These are phyloP conservation scores for Xiphophorus hellerii DNA, from an alignment of 2,113 vertebrate genomes.

Conservation along the genomic window DNA sequence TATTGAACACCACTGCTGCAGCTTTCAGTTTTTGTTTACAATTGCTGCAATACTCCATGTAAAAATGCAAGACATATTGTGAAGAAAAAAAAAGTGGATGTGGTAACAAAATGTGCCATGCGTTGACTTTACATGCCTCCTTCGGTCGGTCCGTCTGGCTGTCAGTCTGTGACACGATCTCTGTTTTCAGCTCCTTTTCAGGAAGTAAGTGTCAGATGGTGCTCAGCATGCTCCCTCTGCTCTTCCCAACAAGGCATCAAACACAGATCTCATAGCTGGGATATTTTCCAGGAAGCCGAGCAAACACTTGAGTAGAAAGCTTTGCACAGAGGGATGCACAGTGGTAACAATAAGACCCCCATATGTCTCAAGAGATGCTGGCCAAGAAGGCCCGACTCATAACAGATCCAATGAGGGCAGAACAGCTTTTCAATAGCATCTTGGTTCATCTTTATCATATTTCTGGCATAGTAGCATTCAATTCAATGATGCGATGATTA, in stretches of 20 bases:
- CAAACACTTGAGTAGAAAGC: conserved; percentile 21
- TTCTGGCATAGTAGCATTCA: background rate
- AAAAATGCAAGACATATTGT: background rate
- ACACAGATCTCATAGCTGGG: conserved; percentile 62
- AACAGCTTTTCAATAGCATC: background rate
- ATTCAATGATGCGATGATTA: background rate
- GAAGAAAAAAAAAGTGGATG: background rate
- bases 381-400: conserved; percentile 20
- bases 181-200: conserved; percentile 20
- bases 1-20: background rate
- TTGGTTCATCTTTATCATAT: background rate
- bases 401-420: conserved; percentile 4
- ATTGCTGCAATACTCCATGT: background rate
- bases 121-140: conserved; percentile 4
- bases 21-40: background rate
- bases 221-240: conserved; percentile 49
- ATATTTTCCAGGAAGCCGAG: conserved; percentile 49
- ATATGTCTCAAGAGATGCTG: conserved; percentile 41
- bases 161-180: conserved; percentile 6
- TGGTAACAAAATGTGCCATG: background rate
- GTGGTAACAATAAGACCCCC: conserved; percentile 43
- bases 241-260: conserved; percentile 51
- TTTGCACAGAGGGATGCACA: conserved; percentile 19
- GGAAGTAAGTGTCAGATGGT: conserved; percentile 60
- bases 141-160: background rate